Evolutionary conservation across 2,797 vertebrate species (phyloP).

Genomic region (Neoniphon sammara): DNA sequence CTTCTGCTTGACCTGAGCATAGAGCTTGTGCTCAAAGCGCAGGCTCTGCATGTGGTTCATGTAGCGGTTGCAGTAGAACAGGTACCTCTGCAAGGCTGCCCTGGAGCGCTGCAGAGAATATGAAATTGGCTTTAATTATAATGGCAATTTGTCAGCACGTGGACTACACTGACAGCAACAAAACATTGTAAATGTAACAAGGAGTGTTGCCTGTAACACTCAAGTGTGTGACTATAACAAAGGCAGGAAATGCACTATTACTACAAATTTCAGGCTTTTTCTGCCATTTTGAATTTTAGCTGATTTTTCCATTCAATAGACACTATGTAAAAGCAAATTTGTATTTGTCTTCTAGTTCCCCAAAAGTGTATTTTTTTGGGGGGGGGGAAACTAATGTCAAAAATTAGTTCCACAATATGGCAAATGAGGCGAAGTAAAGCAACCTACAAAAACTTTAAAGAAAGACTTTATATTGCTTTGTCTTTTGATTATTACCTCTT

Average conservation of each 20-base stretch:
- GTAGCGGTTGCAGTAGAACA: conserved; percentile 99
- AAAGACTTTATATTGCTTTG: background rate
- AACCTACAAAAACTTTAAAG: background rate
- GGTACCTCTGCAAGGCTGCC: conserved; percentile 98
- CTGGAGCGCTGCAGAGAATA: conserved; percentile 89
- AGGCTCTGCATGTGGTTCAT: conserved; percentile 99
- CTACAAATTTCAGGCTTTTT: too few species aligned
- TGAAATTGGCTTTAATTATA: conserved; percentile 32
- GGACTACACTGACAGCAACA: too few species aligned
- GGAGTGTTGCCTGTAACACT: background rate
- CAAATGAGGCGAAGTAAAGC: background rate
- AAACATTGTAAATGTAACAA: background rate
- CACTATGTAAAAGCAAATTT: too few species aligned
- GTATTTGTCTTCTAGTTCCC: too few species aligned
- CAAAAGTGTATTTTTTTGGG: too few species aligned
- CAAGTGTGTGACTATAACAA: too few species aligned
- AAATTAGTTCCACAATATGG: background rate
- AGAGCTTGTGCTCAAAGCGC: conserved; percentile 99
- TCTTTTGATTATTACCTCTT: conserved; percentile 86
- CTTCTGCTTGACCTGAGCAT: conserved; percentile 99
- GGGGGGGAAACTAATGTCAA: background rate
- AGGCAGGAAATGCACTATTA: too few species aligned
- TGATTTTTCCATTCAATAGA: too few species aligned
- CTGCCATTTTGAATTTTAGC: too few species aligned
- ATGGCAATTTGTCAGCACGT: background rate